phyloP scores from a whole-genome alignment of 1,140 invertebrate genomes.

The Musca domestica region DNA sequence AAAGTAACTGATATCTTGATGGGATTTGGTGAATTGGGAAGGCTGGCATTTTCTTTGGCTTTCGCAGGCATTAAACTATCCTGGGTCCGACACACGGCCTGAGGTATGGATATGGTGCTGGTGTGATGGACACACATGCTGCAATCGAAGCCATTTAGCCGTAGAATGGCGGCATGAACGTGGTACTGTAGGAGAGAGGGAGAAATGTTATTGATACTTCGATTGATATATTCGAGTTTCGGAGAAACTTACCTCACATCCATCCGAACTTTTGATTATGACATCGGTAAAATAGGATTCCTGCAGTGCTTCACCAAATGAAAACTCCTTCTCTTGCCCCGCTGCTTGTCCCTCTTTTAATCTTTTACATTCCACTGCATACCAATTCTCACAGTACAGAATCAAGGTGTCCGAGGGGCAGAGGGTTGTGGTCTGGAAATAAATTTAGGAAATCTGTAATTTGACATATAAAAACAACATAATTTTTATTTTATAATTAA shows the following conservation, averaged over 20 bases:
- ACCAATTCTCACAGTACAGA: conserved; percentile 65
- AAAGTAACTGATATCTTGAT: conserved; percentile 35
- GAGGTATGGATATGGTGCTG: background rate
- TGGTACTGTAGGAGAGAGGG: conserved; percentile 57
- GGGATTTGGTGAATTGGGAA: conserved; percentile 30
- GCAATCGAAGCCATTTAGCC: conserved; percentile 57
- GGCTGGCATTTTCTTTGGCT: conserved; percentile 25
- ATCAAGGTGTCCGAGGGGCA: conserved; percentile 59
- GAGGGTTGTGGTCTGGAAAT: conserved; percentile 53
- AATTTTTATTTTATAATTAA: too few relatives aligned
- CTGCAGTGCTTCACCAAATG: conserved; percentile 62
- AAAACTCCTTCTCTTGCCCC: conserved; percentile 56
- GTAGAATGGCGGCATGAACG: conserved; percentile 62
- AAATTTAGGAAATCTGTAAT: too few relatives aligned
- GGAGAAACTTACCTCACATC: conserved; percentile 32
- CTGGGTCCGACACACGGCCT: conserved; percentile 15
- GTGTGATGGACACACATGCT: conserved; percentile 52
- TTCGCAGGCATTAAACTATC: conserved; percentile 20
- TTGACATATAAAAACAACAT: too few relatives aligned
- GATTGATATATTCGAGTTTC: background rate
- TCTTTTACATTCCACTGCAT: conserved; percentile 63
- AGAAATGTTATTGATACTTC: background rate
- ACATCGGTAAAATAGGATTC: conserved; percentile 67
- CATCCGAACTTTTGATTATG: conserved; percentile 53
- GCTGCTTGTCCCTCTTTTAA: conserved; percentile 53